These are phyloP conservation scores for Tricholauxania praeusta DNA, from an alignment of 2,888 invertebrate species.

Conservation along the genomic window DNA sequence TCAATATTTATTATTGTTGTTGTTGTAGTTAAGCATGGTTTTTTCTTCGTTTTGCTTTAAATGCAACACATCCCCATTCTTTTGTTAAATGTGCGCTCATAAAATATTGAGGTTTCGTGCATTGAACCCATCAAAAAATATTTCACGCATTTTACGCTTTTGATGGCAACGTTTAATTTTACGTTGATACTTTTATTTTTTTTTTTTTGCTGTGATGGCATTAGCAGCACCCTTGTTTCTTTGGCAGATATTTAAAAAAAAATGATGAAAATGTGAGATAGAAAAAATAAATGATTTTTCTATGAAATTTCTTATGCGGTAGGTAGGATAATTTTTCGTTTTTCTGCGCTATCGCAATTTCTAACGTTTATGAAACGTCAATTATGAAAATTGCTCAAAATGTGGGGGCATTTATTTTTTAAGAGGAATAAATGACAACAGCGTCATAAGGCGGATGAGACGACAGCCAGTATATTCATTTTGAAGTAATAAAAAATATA, in stretches of 20 bases:
- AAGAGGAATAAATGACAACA: no score
- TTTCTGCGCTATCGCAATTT: slow-evolving; percentile 5
- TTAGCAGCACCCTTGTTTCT: no score
- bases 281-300: background rate
- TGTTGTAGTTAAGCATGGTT: background rate
- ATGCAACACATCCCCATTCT: background rate
- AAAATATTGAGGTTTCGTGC: background rate
- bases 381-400: slow-evolving; percentile 10
- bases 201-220: no score
- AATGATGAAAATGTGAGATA: background rate
- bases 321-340: slow-evolving; percentile 13
- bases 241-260: background rate
- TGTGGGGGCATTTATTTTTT: no score
- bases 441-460: no score
- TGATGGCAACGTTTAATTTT: slow-evolving; percentile 10
- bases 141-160: slow-evolving; percentile 23
- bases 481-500: no score
- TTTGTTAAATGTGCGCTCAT: background rate
- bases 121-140: slow-evolving; percentile 26
- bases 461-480: no score
- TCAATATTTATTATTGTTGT: slow-evolving; percentile 10
- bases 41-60: background rate
- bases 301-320: slow-evolving; percentile 15
- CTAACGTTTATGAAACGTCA: slow-evolving; percentile 19
- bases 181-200: background rate